phyloP scores from a whole-genome alignment of 2,113 vertebrate species.

The Sialia sialis region DNA sequence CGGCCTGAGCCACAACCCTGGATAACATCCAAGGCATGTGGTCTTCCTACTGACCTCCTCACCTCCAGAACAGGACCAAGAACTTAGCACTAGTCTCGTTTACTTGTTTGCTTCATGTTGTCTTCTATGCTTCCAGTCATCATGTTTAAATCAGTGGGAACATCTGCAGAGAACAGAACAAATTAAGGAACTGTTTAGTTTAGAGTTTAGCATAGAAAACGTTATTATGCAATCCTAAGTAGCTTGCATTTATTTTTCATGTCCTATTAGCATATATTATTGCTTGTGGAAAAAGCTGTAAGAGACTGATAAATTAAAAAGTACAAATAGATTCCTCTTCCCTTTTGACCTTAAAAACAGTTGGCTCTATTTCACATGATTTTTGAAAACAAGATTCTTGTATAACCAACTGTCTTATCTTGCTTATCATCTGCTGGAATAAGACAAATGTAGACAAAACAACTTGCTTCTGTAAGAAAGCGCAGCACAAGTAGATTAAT shows the following conservation, averaged over 20 bases:
- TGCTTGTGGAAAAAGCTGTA: not conserved
- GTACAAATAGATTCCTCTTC: not conserved
- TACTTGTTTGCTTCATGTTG: not conserved
- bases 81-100: not conserved
- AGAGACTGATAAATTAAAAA: not conserved
- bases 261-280: not conserved
- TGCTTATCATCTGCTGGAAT: not conserved
- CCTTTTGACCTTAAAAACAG: not conserved
- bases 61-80: not conserved
- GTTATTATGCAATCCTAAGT: not conserved
- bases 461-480: not conserved
- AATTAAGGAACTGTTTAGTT: not conserved
- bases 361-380: not conserved
- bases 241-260: not conserved
- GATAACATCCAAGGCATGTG: not conserved
- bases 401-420: not conserved
- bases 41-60: not conserved
- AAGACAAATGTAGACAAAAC: not conserved
- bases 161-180: not conserved
- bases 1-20: not conserved
- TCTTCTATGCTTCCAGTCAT: not conserved
- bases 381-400: not conserved
- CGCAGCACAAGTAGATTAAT: not conserved
- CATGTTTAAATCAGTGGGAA: not conserved
- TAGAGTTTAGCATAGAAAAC: not conserved